These are phyloP conservation scores for Phocides pigmalion DNA, from an alignment of 1,140 invertebrate genomes.

Conservation along the genomic window DNA sequence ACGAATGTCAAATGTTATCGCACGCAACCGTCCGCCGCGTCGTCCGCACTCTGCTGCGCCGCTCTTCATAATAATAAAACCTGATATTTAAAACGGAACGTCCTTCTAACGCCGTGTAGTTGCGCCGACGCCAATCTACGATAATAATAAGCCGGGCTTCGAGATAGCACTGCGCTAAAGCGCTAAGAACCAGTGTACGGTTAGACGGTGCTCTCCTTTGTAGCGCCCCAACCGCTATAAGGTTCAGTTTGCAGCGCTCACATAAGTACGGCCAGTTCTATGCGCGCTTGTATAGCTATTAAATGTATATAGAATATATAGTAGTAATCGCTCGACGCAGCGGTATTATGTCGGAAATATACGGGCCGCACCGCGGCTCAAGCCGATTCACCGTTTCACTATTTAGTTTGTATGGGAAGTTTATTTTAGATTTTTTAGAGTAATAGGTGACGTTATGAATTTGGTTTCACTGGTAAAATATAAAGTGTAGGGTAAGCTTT, in stretches of 20 bases:
- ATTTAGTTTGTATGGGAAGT: conserved; percentile 83
- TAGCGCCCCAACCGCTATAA: conserved; percentile 66
- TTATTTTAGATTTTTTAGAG: conserved; percentile 78
- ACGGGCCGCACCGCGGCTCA: conserved; percentile 77
- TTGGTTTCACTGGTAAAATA: conserved; percentile 73
- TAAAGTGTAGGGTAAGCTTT: conserved; percentile 72
- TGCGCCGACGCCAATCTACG: conserved; percentile 84
- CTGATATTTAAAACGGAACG: conserved; percentile 84
- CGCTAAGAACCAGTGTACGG: conserved; percentile 49
- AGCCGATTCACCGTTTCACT: conserved; percentile 73
- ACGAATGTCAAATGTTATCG: conserved; percentile 83
- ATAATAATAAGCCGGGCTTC: conserved; percentile 82
- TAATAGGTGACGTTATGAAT: conserved; percentile 66
- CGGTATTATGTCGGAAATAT: conserved; percentile 84
- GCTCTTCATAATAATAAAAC: conserved; percentile 84
- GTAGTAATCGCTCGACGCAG: conserved; percentile 84
- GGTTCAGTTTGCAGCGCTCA: conserved; percentile 71
- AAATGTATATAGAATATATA: conserved; percentile 84
- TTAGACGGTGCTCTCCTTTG: conserved; percentile 48
- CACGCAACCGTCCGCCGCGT: conserved; percentile 76
- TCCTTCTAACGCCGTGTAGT: conserved; percentile 84
- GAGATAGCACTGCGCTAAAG: conserved; percentile 60
- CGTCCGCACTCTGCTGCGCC: conserved; percentile 80
- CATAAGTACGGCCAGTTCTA: conserved; percentile 84
- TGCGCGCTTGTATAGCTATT: conserved; percentile 84